Evolutionary conservation across 1,140 invertebrate species (phyloP).

Genomic region (Drosophila obscura): DNA sequence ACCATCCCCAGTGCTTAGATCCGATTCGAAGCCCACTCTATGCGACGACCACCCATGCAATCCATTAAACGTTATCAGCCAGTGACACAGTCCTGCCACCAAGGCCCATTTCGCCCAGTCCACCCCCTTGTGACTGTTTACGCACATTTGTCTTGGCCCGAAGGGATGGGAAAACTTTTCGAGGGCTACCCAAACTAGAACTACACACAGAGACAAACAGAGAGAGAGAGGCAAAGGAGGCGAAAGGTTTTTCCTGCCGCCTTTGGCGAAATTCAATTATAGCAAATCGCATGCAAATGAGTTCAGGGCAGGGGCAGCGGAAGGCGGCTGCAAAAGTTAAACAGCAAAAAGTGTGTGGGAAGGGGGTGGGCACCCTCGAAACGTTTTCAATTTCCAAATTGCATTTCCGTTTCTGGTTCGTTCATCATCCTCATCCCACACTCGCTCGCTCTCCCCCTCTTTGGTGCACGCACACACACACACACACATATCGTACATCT

Average conservation of each 20-base stretch:
- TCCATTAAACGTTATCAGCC: constrained; percentile 79
- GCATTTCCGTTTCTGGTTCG: constrained; percentile 39
- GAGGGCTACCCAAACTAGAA: constrained; percentile 47
- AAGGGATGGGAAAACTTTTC: constrained; percentile 56
- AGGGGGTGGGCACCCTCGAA: background rate
- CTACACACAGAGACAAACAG: constrained; percentile 8
- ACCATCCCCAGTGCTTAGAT: constrained; percentile 9
- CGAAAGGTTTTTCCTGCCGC: constrained; percentile 35
- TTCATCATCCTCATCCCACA: background rate
- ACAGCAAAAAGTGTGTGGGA: constrained; percentile 43
- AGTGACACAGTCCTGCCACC: constrained; percentile 64
- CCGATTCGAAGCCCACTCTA: constrained; percentile 1
- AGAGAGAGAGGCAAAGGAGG: constrained; percentile 1
- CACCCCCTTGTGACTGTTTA: constrained; percentile 36
- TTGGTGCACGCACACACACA: constrained; percentile 7
- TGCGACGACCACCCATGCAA: constrained; percentile 46
- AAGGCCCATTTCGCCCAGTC: constrained; percentile 22
- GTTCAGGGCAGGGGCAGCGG: constrained; percentile 6
- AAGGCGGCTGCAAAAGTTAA: constrained; percentile 55
- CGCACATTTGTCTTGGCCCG: constrained; percentile 69
- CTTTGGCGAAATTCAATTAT: constrained; percentile 72
- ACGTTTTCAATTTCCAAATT: constrained; percentile 76
- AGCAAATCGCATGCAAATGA: constrained; percentile 77
- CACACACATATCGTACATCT: constrained; percentile 8
- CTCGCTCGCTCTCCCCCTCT: constrained; percentile 5